Conservation (phyloP, 2,113 vertebrate species). For the Brachyistius frenatus region DNA sequence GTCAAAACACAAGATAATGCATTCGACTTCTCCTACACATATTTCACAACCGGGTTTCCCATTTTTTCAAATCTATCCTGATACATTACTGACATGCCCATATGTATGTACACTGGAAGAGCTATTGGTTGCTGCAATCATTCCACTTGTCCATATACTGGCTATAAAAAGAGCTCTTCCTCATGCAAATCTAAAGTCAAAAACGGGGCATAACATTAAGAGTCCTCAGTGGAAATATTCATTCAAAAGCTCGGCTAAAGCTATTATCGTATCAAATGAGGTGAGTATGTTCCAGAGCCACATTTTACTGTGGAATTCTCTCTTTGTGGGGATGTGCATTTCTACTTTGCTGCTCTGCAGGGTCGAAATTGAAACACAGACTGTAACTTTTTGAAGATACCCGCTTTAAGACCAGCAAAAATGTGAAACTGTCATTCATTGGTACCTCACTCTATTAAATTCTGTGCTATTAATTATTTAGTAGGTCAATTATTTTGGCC, state of each 20-base stretch:
- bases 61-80: not conserved
- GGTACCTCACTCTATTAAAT: not conserved
- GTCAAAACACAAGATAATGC: slow-evolving; percentile 4
- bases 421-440: not conserved
- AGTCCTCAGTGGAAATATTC: slow-evolving; percentile 2
- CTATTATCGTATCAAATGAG: not conserved
- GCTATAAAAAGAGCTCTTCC: not conserved
- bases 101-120: not conserved
- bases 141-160: not conserved
- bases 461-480: not conserved
- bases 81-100: too few species aligned
- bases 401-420: not conserved
- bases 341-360: not conserved
- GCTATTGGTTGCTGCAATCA: not conserved
- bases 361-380: not conserved
- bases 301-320: not conserved
- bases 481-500: not conserved
- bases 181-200: not conserved
- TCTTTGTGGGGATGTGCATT: not conserved
- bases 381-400: not conserved
- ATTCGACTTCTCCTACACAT: not conserved
- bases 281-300: not conserved
- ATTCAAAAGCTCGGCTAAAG: slow-evolving; percentile 15
- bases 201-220: not conserved
- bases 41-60: slow-evolving; percentile 9